phyloP scores from a whole-genome alignment of 2,888 invertebrate genomes.

The Halictus ligatus region DNA sequence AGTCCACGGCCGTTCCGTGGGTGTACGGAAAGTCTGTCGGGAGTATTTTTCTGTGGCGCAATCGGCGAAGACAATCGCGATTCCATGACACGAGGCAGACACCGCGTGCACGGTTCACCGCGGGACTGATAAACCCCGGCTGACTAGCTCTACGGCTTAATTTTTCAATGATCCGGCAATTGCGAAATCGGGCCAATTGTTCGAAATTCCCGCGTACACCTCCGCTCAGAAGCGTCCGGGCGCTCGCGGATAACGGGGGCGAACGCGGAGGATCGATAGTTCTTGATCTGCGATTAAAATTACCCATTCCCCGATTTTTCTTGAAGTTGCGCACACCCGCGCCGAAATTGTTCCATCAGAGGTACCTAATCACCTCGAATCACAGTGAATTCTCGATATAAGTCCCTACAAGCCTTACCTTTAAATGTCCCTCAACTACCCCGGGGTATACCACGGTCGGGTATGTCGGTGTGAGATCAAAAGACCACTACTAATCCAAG shows the following conservation, averaged over 20 bases:
- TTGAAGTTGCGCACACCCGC: neutral
- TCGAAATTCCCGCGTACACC: conserved; percentile 2
- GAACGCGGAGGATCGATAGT: neutral
- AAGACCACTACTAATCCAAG: too few species aligned
- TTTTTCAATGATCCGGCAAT: conserved; percentile 36
- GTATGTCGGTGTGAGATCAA: too few species aligned
- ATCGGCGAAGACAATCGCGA: conserved; percentile 59
- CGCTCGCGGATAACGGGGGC: neutral
- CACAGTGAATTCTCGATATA: too few species aligned
- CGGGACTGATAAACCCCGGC: conserved; percentile 16
- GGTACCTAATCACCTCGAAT: too few species aligned
- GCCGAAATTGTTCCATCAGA: neutral
- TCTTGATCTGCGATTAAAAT: neutral
- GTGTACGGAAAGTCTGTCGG: conserved; percentile 59
- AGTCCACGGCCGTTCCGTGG: conserved; percentile 72
- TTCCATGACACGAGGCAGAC: conserved; percentile 52
- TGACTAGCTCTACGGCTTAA: conserved; percentile 27
- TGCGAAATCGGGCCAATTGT: conserved; percentile 31
- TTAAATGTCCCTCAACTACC: too few species aligned
- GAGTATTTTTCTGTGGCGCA: conserved; percentile 43
- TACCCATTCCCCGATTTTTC: neutral
- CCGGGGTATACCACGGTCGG: too few species aligned
- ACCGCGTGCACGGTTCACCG: conserved; percentile 30
- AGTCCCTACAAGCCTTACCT: too few species aligned
- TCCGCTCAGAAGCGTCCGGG: neutral